These are phyloP conservation scores for Coelopa pilipes DNA, from an alignment of 2,888 invertebrate genomes.

Conservation along the genomic window DNA sequence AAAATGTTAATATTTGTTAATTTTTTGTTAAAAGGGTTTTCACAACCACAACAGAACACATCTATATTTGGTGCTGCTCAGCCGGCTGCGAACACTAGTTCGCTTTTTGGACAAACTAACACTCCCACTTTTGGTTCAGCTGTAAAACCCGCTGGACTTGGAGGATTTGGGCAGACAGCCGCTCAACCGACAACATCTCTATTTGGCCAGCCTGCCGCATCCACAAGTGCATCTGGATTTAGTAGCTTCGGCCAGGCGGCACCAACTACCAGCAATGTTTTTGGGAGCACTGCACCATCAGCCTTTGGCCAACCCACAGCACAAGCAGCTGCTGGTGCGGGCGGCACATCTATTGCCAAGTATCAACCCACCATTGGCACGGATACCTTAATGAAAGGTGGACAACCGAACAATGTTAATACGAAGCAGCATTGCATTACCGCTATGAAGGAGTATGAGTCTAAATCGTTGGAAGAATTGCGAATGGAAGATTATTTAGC, in stretches of 20 bases:
- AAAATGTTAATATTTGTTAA: neutral
- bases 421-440: conserved; percentile 97
- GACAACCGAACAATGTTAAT: conserved; percentile 84
- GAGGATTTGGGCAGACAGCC: conserved; percentile 60
- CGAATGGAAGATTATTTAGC: conserved; percentile 92
- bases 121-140: conserved; percentile 73
- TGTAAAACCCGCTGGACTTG: conserved; percentile 66
- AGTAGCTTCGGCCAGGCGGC: conserved; percentile 75
- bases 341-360: conserved; percentile 81
- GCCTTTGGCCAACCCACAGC: conserved; percentile 60
- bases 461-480: conserved; percentile 93
- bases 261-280: conserved; percentile 67
- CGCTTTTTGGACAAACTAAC: conserved; percentile 74
- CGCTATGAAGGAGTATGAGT: conserved; percentile 98
- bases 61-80: conserved; percentile 72
- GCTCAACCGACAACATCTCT: conserved; percentile 66
- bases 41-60: conserved; percentile 68
- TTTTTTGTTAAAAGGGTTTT: conserved; percentile 53
- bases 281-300: conserved; percentile 67
- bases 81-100: conserved; percentile 66
- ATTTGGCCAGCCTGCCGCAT: conserved; percentile 69
- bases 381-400: conserved; percentile 92
- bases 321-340: conserved; percentile 53
- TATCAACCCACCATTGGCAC: conserved; percentile 88
- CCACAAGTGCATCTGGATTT: conserved; percentile 67